Evolutionary conservation across 2,797 vertebrate species (phyloP).

Genomic region (Gymnopithys bicolor): DNA sequence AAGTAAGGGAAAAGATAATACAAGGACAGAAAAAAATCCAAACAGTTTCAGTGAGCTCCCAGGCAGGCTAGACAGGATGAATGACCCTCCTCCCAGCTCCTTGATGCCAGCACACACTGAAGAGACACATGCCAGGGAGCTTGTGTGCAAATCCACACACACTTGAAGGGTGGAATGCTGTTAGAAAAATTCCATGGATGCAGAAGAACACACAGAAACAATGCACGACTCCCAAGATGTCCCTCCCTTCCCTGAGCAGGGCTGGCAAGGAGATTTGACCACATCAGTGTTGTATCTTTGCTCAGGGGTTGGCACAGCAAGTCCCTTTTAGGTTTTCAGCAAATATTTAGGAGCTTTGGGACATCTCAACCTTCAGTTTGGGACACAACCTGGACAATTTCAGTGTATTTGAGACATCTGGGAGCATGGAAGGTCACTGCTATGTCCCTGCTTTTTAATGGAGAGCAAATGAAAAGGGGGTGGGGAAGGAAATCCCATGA

Average conservation of each 20-base stretch:
- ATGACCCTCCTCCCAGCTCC: not conserved
- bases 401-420: not conserved
- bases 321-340: not conserved
- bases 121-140: not conserved
- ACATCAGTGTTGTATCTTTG: not conserved
- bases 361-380: not conserved
- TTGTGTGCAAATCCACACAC: not conserved
- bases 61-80: not conserved
- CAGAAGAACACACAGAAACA: not conserved
- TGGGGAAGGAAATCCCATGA: rapidly evolving
- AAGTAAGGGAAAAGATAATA: not conserved
- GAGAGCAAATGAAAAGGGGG: rapidly evolving
- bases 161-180: not conserved
- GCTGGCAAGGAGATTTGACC: not conserved
- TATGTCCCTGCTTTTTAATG: not conserved
- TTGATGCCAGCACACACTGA: not conserved
- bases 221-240: not conserved
- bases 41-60: not conserved
- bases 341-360: not conserved
- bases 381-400: not conserved
- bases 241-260: not conserved
- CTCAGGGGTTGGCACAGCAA: not conserved
- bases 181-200: not conserved
- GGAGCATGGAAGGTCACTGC: not conserved
- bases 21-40: not conserved